These are phyloP conservation scores for Epinotia nisella DNA, from an alignment of 2,888 invertebrate species.

Conservation along the genomic window DNA sequence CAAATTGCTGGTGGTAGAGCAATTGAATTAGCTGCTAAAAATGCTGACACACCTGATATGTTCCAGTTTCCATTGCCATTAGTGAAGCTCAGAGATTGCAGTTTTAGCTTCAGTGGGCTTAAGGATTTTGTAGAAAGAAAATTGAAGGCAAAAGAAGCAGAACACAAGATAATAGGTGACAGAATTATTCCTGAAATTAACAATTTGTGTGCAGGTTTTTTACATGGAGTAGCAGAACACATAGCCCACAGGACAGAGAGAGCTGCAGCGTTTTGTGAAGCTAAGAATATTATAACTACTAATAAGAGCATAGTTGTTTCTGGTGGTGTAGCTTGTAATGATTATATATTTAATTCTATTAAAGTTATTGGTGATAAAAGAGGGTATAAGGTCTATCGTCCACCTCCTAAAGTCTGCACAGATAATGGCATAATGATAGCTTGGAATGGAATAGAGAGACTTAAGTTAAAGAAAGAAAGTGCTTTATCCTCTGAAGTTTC, in stretches of 20 bases:
- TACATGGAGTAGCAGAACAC: conserved; percentile 90
- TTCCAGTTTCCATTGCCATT: conserved; percentile 89
- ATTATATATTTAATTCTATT: conserved; percentile 90
- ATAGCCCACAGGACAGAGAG: conserved; percentile 92
- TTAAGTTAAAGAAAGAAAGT: conserved; percentile 66
- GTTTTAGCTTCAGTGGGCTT: conserved; percentile 95
- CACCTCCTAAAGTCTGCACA: conserved; percentile 94
- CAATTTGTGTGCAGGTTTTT: conserved; percentile 95
- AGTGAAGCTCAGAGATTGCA: conserved; percentile 88
- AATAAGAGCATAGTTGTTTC: conserved; percentile 90
- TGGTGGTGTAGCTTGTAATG: conserved; percentile 98
- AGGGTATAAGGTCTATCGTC: conserved; percentile 88
- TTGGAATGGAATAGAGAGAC: conserved; percentile 97
- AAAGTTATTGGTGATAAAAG: conserved; percentile 86
- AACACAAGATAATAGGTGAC: conserved; percentile 86
- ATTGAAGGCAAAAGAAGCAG: conserved; percentile 85
- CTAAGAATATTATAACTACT: conserved; percentile 83
- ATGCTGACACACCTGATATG: conserved; percentile 85
- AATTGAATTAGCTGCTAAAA: conserved; percentile 91
- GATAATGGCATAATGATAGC: conserved; percentile 99
- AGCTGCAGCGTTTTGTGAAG: conserved; percentile 90
- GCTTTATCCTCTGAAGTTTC: conserved; percentile 84
- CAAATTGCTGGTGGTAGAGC: conserved; percentile 92
- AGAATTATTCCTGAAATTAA: conserved; percentile 89
- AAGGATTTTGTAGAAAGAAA: conserved; percentile 86